These are phyloP conservation scores for Plestiodon gilberti DNA, from an alignment of 2,113 vertebrate genomes.

Conservation along the genomic window DNA sequence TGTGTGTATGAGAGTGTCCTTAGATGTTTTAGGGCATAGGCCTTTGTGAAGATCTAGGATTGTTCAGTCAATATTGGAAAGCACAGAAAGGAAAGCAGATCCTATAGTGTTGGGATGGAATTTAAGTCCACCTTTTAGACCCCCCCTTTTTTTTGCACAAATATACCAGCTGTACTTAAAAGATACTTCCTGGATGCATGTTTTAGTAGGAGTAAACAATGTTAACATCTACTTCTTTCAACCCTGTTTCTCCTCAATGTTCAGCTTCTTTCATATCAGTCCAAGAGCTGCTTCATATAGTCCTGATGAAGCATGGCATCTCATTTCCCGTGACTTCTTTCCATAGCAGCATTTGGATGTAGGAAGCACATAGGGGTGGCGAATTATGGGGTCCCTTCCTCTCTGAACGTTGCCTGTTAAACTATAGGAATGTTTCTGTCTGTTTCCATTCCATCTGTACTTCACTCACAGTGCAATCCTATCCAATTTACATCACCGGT, in stretches of 20 bases:
- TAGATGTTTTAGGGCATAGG: conserved; percentile 64
- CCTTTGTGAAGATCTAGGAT: conserved; percentile 52
- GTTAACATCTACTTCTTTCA: conserved; percentile 16
- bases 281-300: neutral
- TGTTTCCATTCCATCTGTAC: neutral
- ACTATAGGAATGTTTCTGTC: neutral
- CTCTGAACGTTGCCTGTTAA: neutral
- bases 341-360: neutral
- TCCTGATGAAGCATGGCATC: neutral
- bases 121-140: neutral
- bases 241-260: conserved; percentile 5
- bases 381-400: neutral
- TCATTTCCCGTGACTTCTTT: neutral
- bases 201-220: neutral
- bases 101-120: conserved; percentile 34
- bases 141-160: neutral
- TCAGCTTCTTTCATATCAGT: neutral
- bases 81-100: conserved; percentile 47
- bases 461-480: too few relatives aligned
- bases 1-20: conserved; percentile 9
- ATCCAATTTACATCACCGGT: too few relatives aligned
- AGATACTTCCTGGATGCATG: neutral
- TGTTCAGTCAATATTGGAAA: conserved; percentile 50
- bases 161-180: conserved; percentile 25
- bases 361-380: neutral